phyloP scores from a whole-genome alignment of 2,797 vertebrate species.

The Eulemur rubriventer region DNA sequence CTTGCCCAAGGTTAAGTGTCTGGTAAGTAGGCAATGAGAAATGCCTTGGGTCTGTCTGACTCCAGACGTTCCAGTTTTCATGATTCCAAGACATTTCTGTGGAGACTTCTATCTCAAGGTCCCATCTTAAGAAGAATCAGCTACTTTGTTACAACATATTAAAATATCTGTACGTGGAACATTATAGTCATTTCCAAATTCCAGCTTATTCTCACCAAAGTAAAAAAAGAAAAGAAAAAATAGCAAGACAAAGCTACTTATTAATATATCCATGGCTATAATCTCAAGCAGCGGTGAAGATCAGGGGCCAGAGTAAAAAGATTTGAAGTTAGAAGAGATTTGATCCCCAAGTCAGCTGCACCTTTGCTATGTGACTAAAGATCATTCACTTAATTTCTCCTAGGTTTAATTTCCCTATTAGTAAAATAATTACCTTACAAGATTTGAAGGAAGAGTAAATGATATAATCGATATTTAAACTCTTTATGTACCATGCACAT shows the following conservation, averaged over 20 bases:
- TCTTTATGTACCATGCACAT: not conserved
- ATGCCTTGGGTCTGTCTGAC: not conserved
- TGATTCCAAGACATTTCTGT: not conserved
- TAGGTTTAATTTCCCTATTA: not conserved
- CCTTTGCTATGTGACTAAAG: not conserved
- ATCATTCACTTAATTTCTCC: not conserved
- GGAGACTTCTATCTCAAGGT: not conserved
- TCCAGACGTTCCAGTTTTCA: not conserved
- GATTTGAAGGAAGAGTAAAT: not conserved
- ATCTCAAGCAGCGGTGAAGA: not conserved
- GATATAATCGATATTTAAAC: not conserved
- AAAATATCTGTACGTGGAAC: not conserved
- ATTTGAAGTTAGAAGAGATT: not conserved
- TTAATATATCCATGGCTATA: not conserved
- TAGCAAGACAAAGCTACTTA: not conserved
- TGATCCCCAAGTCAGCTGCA: not conserved
- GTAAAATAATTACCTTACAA: not conserved
- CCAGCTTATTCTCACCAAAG: not conserved
- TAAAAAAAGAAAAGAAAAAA: not conserved
- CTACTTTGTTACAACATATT: not conserved
- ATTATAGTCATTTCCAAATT: not conserved
- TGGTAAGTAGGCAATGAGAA: not conserved
- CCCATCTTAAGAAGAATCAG: not conserved
- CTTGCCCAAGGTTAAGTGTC: not conserved
- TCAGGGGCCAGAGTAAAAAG: not conserved